These are phyloP conservation scores for Atrina japonica DNA, from an alignment of 2,888 invertebrate species.

Conservation along the genomic window DNA sequence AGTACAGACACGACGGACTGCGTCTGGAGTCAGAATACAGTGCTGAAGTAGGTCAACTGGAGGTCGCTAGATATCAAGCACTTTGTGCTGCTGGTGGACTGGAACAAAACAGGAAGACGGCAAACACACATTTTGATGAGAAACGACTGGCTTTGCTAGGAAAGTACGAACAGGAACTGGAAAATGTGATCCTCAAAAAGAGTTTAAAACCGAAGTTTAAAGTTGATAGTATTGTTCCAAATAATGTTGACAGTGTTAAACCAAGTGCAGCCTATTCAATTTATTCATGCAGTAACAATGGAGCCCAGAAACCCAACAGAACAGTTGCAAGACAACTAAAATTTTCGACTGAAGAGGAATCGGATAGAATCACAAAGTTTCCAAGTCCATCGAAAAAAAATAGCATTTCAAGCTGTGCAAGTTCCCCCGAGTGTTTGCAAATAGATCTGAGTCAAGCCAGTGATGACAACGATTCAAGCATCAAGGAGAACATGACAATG, in stretches of 20 bases:
- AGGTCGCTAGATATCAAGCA: constrained; percentile 64
- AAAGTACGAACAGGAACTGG: constrained; percentile 46
- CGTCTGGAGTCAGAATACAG: constrained; percentile 10
- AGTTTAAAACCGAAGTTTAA: neutral
- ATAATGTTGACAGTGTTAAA: neutral
- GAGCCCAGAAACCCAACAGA: neutral
- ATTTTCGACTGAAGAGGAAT: neutral
- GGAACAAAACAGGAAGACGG: constrained; percentile 46
- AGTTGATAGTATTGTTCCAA: neutral
- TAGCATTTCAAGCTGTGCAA: constrained; percentile 1
- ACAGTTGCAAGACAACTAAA: constrained; percentile 13
- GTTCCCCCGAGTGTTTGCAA: constrained; percentile 28
- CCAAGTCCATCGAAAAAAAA: neutral
- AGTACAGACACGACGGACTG: constrained; percentile 4
- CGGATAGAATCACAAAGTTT: neutral
- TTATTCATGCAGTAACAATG: neutral
- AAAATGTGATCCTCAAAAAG: constrained; percentile 48
- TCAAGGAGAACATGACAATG: neutral
- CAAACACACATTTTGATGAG: constrained; percentile 62
- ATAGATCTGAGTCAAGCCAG: constrained; percentile 14
- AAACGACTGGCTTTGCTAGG: constrained; percentile 51
- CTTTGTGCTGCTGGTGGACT: constrained; percentile 54
- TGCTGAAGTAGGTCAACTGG: constrained; percentile 41
- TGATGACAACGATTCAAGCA: constrained; percentile 10
- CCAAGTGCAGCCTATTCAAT: neutral